Evolutionary conservation across 2,113 vertebrate genomes (phyloP), one percentile per base, ranked within the genome.

Genomic region (Empidonax alnorum): DNA sequence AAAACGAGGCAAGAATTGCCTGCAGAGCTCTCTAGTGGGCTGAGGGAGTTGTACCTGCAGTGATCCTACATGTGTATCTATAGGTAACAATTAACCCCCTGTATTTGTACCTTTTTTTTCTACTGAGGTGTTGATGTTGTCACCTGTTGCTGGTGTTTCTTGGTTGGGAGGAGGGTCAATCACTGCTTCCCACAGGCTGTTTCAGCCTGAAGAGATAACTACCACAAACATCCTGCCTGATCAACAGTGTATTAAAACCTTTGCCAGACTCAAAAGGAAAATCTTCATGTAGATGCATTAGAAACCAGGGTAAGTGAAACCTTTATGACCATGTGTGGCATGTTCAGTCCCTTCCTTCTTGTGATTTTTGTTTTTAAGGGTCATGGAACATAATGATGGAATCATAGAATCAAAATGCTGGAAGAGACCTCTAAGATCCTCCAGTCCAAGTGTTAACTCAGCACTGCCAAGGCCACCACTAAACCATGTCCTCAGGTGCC

Each of bases 391-490:
- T 20, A 21, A 24, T 31, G n/a, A 30, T 65, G 28, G 39, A 42
- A 15, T 31, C 53, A n/a, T 2, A 16, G 39, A 66, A 28, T 10
- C 33, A 52, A 5, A 20, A 59, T 3, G 8, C 23, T 39, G 46
- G 28, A 67, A 46, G 52, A 89, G 33, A 24, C 39, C 53, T 53
- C 31, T 61, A 41, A 41, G 46, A 19, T 61, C 3, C 3, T 9
- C 21, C 33, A 21, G 20, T 17, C 33, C 47, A 89, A 2, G 7
- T 62, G 14, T 27, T 25, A 35, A 68, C n/a, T 13, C n/a, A 46
- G 0, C 20, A 13, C 14, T 55, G 41, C 10, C n/a, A 47, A 3
- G 14, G 30, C 14, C 47, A 27, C 9, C 0, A 1, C 25, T 28
- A 27, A 69, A 14, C 41, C 21, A 5, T 1, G 8, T 62, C 25